Conservation (phyloP, 2,888 invertebrate genomes). For the Diarsia dahlii region DNA sequence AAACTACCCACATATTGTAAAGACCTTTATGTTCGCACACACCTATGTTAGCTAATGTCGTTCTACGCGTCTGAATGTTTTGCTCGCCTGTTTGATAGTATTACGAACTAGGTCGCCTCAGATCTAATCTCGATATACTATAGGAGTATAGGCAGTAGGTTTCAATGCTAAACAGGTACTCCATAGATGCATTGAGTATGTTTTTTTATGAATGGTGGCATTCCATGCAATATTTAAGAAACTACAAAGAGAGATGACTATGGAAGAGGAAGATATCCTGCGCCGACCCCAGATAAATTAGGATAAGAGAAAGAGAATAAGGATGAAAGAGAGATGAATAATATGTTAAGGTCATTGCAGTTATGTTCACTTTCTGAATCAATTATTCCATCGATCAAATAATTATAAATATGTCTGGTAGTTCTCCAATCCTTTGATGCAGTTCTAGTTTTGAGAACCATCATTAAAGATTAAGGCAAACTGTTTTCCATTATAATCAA, state of each 20-base stretch:
- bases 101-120: constrained; percentile 56
- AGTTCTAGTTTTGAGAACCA: neutral
- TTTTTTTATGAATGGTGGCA: neutral
- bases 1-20: constrained; percentile 49
- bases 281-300: too few relatives aligned
- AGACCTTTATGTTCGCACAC: constrained; percentile 54
- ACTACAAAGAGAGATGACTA: neutral
- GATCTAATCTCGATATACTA: constrained; percentile 56
- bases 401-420: too few relatives aligned
- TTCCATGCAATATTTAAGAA: neutral
- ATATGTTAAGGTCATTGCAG: too few relatives aligned
- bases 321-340: too few relatives aligned
- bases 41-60: constrained; percentile 54
- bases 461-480: neutral
- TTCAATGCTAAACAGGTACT: constrained; percentile 54
- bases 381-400: too few relatives aligned
- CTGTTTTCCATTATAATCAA: neutral
- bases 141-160: constrained; percentile 35
- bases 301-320: too few relatives aligned
- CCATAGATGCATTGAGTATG: constrained; percentile 12
- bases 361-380: neutral
- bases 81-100: constrained; percentile 59
- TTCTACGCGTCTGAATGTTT: constrained; percentile 49
- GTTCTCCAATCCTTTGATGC: neutral
- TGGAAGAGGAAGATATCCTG: too few relatives aligned